phyloP scores from a whole-genome alignment of 2,888 invertebrate genomes.

The Drosophila siamana region DNA sequence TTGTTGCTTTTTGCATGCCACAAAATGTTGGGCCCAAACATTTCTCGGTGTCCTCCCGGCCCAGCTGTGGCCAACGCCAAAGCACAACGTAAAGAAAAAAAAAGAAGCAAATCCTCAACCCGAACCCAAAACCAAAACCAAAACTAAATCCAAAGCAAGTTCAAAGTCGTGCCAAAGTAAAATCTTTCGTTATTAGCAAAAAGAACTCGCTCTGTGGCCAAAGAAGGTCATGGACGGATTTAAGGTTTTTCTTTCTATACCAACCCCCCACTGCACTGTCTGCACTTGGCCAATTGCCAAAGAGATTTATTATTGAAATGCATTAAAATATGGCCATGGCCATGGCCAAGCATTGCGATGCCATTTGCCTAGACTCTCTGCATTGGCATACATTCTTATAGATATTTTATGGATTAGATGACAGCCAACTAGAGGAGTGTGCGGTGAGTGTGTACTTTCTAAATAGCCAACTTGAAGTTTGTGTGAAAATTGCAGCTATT shows the following conservation, averaged over 20 bases:
- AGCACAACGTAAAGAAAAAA: too few species aligned
- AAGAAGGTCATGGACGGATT: constrained; percentile 82
- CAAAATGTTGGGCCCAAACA: constrained; percentile 71
- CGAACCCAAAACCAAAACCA: constrained; percentile 29
- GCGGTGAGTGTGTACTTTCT: constrained; percentile 40
- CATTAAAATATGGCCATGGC: constrained; percentile 72
- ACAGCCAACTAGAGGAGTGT: constrained; percentile 7
- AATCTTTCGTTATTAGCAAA: constrained; percentile 64
- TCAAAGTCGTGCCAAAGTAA: constrained; percentile 80
- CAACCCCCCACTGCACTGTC: constrained; percentile 27
- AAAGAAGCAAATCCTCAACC: constrained; percentile 26
- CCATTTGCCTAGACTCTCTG: constrained; percentile 38
- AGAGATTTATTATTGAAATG: constrained; percentile 79
- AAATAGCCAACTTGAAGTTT: constrained; percentile 18
- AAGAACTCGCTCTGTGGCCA: constrained; percentile 42
- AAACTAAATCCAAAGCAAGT: constrained; percentile 65
- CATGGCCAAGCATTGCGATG: constrained; percentile 28
- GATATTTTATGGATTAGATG: constrained; percentile 19
- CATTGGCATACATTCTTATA: constrained; percentile 39
- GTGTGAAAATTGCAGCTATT: constrained; percentile 33
- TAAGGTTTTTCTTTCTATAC: constrained; percentile 56
- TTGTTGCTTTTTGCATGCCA: constrained; percentile 70
- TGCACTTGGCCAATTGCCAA: constrained; percentile 74
- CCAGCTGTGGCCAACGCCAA: constrained; percentile 37
- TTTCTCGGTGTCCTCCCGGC: constrained; percentile 63